A percentile compares a stretch with the other conserved stretches of the same genome.
Evolutionary conservation across 2,888 invertebrate species (phyloP).

Genomic region (Drosophila siamana): DNA sequence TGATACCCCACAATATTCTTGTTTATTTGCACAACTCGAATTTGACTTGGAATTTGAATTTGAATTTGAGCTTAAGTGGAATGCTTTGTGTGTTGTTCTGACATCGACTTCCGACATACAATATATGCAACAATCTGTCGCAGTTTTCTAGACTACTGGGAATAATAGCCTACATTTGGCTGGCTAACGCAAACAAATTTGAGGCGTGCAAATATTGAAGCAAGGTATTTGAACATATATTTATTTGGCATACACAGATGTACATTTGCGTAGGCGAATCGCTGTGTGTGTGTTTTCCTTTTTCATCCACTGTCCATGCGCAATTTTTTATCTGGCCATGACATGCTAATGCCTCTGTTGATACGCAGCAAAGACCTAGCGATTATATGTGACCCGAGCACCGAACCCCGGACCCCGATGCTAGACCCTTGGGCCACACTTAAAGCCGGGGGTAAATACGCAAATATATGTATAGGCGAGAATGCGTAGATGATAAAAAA

Average conservation of each 20-base stretch:
- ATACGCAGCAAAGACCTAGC: slow-evolving; percentile 47
- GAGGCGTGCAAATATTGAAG: slow-evolving; percentile 62
- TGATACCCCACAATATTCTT: background rate
- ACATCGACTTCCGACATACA: slow-evolving; percentile 2
- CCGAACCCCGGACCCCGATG: background rate
- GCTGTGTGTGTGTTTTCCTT: slow-evolving; percentile 1
- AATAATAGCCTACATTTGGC: slow-evolving; percentile 7
- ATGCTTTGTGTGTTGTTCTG: background rate
- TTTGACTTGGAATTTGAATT: slow-evolving; percentile 3
- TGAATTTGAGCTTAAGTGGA: slow-evolving; percentile 13
- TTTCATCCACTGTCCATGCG: slow-evolving; percentile 51
- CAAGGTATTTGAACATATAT: slow-evolving; percentile 38
- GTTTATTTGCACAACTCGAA: slow-evolving; percentile 27
- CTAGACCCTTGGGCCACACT: background rate
- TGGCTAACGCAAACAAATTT: slow-evolving; percentile 27
- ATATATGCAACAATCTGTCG: background rate
- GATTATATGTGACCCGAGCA: slow-evolving; percentile 46
- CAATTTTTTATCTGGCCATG: slow-evolving; percentile 60
- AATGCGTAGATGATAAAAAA: slow-evolving; percentile 33
- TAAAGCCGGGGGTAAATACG: slow-evolving; percentile 7
- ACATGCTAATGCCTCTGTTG: slow-evolving; percentile 64
- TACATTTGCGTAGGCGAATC: slow-evolving; percentile 2
- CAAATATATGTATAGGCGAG: slow-evolving; percentile 12
- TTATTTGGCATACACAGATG: slow-evolving; percentile 42
- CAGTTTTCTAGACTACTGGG: background rate